Conservation (phyloP, 2,113 vertebrate species). For the Cisticola juncidis region DNA sequence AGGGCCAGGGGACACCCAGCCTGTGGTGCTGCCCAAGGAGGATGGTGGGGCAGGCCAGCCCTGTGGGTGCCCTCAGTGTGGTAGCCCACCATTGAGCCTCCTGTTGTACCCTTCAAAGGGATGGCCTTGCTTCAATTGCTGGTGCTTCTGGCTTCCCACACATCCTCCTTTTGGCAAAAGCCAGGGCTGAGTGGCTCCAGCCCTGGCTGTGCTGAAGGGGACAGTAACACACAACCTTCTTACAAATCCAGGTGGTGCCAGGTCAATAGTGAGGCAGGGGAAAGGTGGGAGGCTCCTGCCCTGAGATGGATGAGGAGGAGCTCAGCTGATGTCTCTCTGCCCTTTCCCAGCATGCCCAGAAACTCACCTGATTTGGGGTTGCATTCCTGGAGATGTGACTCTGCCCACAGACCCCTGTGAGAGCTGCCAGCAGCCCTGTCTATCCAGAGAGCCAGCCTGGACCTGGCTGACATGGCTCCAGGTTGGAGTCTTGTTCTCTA, state of each 20-base stretch:
- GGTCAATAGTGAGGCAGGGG: not conserved
- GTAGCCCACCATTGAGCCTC: rapidly evolving
- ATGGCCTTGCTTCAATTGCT: not conserved
- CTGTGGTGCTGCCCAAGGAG: not conserved
- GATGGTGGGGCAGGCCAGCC: not conserved
- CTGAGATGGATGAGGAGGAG: not conserved
- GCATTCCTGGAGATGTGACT: not conserved
- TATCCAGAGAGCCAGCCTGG: not conserved
- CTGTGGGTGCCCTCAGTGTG: not conserved
- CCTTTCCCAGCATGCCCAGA: not conserved
- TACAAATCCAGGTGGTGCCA: not conserved
- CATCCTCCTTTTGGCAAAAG: not conserved
- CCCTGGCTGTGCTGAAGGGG: not conserved
- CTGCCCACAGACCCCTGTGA: not conserved
- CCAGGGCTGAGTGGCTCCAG: not conserved
- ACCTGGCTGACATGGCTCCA: not conserved
- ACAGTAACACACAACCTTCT: rapidly evolving
- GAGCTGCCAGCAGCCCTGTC: not conserved
- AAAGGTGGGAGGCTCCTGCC: not conserved
- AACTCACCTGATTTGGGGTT: not conserved
- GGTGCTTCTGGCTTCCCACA: not conserved
- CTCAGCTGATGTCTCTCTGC: not conserved
- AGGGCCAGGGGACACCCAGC: not conserved
- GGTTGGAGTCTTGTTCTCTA: not conserved
- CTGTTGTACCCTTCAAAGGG: not conserved